These are phyloP conservation scores for Pseudorhombus dupliciocellatus DNA, from an alignment of 2,113 vertebrate species.

Conservation along the genomic window DNA sequence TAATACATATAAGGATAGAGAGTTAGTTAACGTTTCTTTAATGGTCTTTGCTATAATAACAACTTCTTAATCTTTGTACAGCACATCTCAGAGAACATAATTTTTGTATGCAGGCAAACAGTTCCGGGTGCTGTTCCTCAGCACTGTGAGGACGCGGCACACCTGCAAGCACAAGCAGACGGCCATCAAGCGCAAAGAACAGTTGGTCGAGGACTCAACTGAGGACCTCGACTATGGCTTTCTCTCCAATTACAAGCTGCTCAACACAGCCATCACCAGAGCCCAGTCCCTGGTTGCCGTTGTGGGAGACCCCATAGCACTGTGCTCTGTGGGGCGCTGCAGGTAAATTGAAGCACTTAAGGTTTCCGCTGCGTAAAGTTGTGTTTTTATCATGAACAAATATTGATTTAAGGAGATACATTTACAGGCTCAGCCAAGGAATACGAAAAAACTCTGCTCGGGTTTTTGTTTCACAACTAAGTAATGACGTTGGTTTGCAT, in stretches of 20 bases:
- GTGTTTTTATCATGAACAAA: not conserved
- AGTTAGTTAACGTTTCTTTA: not conserved
- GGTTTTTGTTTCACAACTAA: not conserved
- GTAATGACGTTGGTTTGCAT: no score
- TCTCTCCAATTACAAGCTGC: conserved; percentile 98
- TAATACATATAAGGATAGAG: no score
- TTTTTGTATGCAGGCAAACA: conserved; percentile 87
- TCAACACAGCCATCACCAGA: conserved; percentile 98
- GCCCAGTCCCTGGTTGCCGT: conserved; percentile 97
- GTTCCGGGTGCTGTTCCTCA: conserved; percentile 97
- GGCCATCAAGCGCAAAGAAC: conserved; percentile 97
- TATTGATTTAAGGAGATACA: no score
- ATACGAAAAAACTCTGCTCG: not conserved
- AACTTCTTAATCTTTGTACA: not conserved
- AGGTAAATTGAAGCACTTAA: conserved; percentile 83
- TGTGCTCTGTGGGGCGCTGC: conserved; percentile 98
- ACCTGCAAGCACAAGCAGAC: conserved; percentile 99
- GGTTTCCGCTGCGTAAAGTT: not conserved
- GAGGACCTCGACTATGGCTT: conserved; percentile 99
- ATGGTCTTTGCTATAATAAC: not conserved
- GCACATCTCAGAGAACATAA: not conserved
- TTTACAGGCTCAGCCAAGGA: not conserved
- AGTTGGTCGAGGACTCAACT: conserved; percentile 96
- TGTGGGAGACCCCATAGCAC: conserved; percentile 96
- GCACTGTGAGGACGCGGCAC: conserved; percentile 96